phyloP scores from a whole-genome alignment of 1,140 invertebrate species.

The Microplitis demolitor region DNA sequence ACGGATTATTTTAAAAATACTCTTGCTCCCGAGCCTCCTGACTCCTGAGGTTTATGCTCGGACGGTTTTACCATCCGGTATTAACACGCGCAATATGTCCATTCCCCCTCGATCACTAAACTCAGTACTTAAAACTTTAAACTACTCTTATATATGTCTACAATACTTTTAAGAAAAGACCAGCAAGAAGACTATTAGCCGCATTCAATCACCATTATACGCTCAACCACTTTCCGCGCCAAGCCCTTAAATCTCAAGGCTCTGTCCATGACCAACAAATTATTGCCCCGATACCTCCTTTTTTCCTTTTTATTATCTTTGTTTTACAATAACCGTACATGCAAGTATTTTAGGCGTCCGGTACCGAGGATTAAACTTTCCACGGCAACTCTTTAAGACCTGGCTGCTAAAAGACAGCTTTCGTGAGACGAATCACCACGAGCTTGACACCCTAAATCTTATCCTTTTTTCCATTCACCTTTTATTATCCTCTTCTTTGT shows the following conservation, averaged over 20 bases:
- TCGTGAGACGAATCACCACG: too few species aligned
- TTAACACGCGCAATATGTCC: neutral
- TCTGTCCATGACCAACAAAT: neutral
- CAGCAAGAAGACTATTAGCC: neutral
- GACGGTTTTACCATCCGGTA: conserved; percentile 9
- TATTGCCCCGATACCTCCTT: neutral
- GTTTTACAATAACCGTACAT: neutral
- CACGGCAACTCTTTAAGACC: too few species aligned
- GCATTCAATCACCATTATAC: neutral
- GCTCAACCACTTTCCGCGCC: neutral
- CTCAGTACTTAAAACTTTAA: neutral
- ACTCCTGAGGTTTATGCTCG: conserved; percentile 4
- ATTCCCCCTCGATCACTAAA: neutral
- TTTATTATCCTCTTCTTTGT: too few species aligned
- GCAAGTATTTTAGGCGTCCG: neutral
- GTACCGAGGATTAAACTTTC: too few species aligned
- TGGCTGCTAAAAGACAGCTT: too few species aligned
- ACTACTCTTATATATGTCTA: too few species aligned
- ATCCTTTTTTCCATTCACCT: too few species aligned
- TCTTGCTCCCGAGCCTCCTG: neutral
- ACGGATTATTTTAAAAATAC: neutral
- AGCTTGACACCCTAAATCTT: too few species aligned
- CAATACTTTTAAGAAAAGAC: neutral
- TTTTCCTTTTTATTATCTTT: neutral
- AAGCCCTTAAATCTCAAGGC: neutral